Conservation (phyloP, 2,113 vertebrate genomes). For the Rhea americana region DNA sequence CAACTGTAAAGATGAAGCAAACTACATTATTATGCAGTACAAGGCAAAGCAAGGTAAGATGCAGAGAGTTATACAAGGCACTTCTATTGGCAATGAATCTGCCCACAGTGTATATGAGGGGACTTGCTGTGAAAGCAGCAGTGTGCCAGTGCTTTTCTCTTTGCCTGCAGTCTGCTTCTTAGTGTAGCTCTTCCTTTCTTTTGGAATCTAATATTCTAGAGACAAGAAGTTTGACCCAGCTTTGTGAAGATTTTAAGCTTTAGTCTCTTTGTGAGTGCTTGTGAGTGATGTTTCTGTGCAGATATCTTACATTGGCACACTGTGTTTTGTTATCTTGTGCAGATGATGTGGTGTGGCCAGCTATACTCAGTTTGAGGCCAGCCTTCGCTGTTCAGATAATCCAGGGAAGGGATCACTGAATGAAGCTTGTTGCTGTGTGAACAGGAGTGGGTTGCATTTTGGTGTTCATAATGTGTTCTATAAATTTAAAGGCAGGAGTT, state of each 20-base stretch:
- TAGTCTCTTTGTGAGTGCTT: background rate
- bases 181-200: background rate
- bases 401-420: background rate
- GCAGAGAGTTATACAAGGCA: background rate
- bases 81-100: background rate
- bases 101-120: background rate
- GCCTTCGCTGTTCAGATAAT: background rate
- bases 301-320: background rate
- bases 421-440: background rate
- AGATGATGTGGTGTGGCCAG: background rate
- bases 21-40: background rate
- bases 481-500: background rate
- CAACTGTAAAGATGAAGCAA: constrained; percentile 1
- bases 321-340: background rate
- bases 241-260: background rate
- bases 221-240: background rate
- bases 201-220: background rate
- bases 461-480: background rate
- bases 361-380: background rate
- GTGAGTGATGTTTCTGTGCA: background rate
- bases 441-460: background rate
- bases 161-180: background rate
- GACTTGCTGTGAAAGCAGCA: constrained; percentile 5
- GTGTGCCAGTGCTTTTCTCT: background rate
- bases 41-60: background rate